Evolutionary conservation across 2,113 vertebrate species (phyloP).

Genomic region (Murina feae): DNA sequence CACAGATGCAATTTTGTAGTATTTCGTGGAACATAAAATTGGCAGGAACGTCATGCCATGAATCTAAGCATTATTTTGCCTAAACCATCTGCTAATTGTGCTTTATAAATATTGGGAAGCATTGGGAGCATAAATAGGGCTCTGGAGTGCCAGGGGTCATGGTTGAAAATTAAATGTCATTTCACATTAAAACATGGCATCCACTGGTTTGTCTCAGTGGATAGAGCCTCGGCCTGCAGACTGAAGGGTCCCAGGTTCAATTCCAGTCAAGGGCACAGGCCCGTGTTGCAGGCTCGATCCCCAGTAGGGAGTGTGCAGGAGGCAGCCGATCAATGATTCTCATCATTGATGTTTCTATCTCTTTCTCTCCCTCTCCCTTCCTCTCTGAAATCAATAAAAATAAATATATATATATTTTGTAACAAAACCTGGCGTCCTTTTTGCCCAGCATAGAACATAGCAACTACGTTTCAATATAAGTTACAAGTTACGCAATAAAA

Average conservation of each 20-base stretch:
- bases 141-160: not conserved
- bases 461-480: not conserved
- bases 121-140: not conserved
- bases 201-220: no score
- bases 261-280: no score
- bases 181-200: not conserved
- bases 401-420: no score
- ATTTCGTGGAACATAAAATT: conserved; percentile 35
- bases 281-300: no score
- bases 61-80: conserved; percentile 21
- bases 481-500: conserved; percentile 9
- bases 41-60: not conserved
- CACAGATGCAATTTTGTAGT: conserved; percentile 41
- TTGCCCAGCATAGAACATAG: not conserved
- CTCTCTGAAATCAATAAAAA: no score
- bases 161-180: not conserved
- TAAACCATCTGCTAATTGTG: not conserved
- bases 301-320: no score
- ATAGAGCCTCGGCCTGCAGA: no score
- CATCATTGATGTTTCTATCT: no score
- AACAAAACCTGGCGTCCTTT: not conserved
- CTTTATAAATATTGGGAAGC: conserved; percentile 11
- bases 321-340: no score
- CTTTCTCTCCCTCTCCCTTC: no score
- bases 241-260: no score